Percentiles rank a stretch among this genome's conserved stretches.
Evolutionary conservation across 2,113 vertebrate species (phyloP).

Genomic region (Grantiella picta): DNA sequence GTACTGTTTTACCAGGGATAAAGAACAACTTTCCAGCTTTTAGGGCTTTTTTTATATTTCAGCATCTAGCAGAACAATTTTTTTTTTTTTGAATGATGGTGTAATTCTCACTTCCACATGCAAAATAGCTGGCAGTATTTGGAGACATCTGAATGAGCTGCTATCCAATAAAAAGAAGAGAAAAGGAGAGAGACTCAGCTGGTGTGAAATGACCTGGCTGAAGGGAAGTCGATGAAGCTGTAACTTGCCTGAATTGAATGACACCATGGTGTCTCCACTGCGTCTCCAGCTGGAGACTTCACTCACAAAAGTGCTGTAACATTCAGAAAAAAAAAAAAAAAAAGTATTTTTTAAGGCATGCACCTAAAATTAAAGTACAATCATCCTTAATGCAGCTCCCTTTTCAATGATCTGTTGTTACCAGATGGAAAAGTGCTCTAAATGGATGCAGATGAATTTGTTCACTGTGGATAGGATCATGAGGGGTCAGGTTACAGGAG

Average conservation of each 20-base stretch:
- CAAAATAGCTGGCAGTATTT: conserved; percentile 21
- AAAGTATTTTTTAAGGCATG: background rate
- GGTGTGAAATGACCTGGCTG: conserved; percentile 20
- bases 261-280: background rate
- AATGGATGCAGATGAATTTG: background rate
- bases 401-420: background rate
- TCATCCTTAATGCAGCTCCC: background rate
- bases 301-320: background rate
- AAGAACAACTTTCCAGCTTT: background rate
- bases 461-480: background rate
- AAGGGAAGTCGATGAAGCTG: background rate
- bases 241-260: background rate
- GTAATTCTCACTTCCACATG: background rate
- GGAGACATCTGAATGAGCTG: conserved; percentile 9
- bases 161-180: background rate
- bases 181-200: background rate
- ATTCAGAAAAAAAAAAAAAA: background rate
- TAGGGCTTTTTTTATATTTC: background rate
- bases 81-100: background rate
- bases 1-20: background rate
- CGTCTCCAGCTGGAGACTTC: background rate
- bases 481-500: background rate
- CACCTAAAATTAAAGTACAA: background rate
- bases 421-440: background rate
- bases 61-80: background rate